These are phyloP conservation scores for Propithecus coquereli DNA, from an alignment of 2,113 vertebrate genomes.

Conservation along the genomic window DNA sequence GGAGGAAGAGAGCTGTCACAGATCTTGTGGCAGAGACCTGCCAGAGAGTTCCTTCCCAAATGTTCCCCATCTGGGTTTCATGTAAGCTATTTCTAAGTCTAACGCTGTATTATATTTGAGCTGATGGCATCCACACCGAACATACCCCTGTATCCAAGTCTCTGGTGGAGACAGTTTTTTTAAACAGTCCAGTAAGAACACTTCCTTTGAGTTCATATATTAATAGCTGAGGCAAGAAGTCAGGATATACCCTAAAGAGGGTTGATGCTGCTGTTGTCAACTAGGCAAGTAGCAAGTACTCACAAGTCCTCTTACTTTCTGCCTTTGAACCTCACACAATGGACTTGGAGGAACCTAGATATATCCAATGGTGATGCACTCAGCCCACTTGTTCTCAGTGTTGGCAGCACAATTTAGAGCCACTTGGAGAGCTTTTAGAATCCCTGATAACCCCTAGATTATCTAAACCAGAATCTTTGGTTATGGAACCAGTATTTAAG, in stretches of 20 bases:
- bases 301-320: background rate
- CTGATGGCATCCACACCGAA: background rate
- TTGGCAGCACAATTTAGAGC: background rate
- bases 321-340: background rate
- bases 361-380: background rate
- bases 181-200: background rate
- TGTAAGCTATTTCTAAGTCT: background rate
- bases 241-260: rapidly evolving
- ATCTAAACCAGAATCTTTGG: background rate
- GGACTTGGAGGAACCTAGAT: background rate
- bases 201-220: background rate
- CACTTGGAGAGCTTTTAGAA: background rate
- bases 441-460: background rate
- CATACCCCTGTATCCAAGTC: background rate
- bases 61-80: background rate
- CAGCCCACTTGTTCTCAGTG: background rate
- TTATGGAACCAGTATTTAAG: background rate
- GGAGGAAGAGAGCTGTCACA: background rate
- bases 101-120: background rate
- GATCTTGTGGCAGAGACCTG: background rate
- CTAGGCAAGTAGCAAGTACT: background rate
- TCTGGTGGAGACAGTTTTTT: background rate
- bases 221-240: background rate
- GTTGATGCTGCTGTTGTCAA: background rate
- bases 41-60: background rate